Evolutionary conservation across 1,140 invertebrate genomes (phyloP), one percentile per base, ranked within the genome.

Genomic region (Cydia amplana): DNA sequence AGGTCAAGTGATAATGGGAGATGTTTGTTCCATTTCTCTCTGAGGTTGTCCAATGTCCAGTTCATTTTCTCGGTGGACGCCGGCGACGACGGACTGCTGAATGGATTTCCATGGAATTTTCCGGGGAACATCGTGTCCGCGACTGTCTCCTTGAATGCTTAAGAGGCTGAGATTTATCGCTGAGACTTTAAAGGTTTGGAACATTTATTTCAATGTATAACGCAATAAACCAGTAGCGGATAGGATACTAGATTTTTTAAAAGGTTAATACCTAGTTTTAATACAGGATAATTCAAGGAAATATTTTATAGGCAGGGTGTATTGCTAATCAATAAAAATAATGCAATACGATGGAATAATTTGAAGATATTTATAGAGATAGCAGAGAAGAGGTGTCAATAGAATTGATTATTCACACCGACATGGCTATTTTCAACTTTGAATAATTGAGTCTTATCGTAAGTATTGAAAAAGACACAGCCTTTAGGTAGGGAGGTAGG

Each of bases 31-130:
- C 23, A 70, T 67, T 75, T 20, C 46, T 55, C 7, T 67, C 55
- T 0, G 28, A 49, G 12, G 63, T 76, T 46, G 51, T 55, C 72
- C 40, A 74, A 74, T 46, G 51, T 55, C 72, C 40, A 74, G 75
- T 78, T 83, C 82, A 79, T 80, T 83, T 77, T 72, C 51, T 65
- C 63, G 77, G 74, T 76, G 75, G 20, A 73, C n/a, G 76, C 72
- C 77, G 76, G 28, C 46, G 75, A 32, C 75, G 78, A 72, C 77
- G 55, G 82, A 78, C 78, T 78, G 72, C 73, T 43, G 60, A 43
- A 18, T 64, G 32, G 51, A 76, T 55, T 80, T 78, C 60, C 74
- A 32, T 40, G 73, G 49, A 80, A 80, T 76, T 80, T 78, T 77
- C 76, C 74, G 67, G 40, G 65, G 73, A 80, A 75, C 51, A 73